phyloP scores from a whole-genome alignment of 64 coral and sea anemone species.

The Acropora tenuis region DNA sequence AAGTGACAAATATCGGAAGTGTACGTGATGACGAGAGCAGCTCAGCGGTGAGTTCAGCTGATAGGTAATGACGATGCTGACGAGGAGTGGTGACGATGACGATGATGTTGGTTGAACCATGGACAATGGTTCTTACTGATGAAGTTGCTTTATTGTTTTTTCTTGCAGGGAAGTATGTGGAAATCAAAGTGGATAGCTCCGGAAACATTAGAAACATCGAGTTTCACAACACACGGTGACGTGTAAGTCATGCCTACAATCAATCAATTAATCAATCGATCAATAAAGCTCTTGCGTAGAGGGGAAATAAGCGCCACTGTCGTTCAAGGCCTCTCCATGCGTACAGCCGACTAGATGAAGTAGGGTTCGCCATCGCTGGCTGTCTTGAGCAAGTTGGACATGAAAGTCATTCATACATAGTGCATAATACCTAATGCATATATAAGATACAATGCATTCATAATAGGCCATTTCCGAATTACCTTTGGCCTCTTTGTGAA shows the following conservation, averaged over 20 bases:
- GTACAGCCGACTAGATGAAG: too few relatives aligned
- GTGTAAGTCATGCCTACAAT: slow-evolving; percentile 28
- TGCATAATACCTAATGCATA: too few relatives aligned
- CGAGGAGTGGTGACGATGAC: background rate
- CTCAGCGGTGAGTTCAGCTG: background rate
- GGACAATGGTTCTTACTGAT: background rate
- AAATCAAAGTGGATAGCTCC: slow-evolving; percentile 59
- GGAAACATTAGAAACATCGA: slow-evolving; percentile 40
- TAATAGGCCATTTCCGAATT: too few relatives aligned
- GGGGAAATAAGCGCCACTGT: too few relatives aligned
- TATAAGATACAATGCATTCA: too few relatives aligned
- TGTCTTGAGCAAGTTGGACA: too few relatives aligned
- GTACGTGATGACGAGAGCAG: background rate
- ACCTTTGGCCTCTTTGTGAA: too few relatives aligned
- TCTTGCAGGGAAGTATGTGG: slow-evolving; percentile 6
- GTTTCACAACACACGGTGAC: slow-evolving; percentile 50
- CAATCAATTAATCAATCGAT: too few relatives aligned
- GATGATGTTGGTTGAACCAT: background rate
- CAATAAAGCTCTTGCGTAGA: too few relatives aligned
- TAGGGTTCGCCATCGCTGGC: too few relatives aligned
- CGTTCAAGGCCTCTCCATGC: too few relatives aligned
- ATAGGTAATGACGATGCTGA: background rate
- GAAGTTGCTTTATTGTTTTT: background rate
- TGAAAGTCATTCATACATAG: too few relatives aligned
- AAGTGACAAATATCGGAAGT: slow-evolving; percentile 47